Conservation (phyloP, 2,113 vertebrate species). For the Calidris pugnax region DNA sequence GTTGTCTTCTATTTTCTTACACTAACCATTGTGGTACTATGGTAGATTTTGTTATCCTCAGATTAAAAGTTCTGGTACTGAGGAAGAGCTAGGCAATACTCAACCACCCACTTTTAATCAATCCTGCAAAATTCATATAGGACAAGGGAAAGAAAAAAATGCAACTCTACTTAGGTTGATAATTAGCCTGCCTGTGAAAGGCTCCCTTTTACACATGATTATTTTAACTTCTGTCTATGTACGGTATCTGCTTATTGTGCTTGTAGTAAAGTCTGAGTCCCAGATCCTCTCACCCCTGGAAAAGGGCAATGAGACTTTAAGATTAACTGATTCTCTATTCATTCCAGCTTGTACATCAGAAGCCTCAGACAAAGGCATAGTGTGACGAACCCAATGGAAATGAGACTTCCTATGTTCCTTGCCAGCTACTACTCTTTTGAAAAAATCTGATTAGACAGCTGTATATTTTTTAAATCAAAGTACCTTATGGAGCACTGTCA, state of each 20-base stretch:
- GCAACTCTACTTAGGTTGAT: neutral
- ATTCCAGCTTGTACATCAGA: neutral
- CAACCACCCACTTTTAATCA: neutral
- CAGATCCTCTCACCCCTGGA: neutral
- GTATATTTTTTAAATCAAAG: neutral
- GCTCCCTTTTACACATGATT: neutral
- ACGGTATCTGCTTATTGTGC: neutral
- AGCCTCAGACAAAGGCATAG: neutral
- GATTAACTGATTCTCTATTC: neutral
- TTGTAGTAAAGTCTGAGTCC: neutral
- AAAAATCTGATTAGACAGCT: neutral
- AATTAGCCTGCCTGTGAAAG: neutral
- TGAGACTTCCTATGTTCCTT: neutral
- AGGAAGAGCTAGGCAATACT: neutral
- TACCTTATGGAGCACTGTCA: neutral
- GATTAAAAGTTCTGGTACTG: neutral
- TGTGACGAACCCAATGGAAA: neutral
- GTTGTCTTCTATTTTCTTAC: neutral
- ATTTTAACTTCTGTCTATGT: neutral
- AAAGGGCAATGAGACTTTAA: neutral
- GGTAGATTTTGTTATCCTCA: neutral
- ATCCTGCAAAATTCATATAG: neutral
- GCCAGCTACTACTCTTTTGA: neutral
- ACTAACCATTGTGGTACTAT: fast-evolving
- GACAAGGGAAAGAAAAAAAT: neutral